phyloP scores from a whole-genome alignment of 2,888 invertebrate species.

The Phalera bucephala region DNA sequence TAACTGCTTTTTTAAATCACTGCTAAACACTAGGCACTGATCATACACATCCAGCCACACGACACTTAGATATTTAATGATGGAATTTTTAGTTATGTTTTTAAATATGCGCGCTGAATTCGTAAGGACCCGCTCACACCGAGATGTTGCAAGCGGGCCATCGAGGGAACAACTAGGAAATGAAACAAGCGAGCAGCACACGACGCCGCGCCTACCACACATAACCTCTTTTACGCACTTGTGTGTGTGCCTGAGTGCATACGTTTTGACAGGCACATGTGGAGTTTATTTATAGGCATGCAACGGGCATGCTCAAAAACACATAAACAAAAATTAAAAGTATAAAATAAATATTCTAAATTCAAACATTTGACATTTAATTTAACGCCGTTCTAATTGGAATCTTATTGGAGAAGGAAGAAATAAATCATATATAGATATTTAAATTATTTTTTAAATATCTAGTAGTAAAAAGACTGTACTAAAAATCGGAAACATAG shows the following conservation, averaged over 20 bases:
- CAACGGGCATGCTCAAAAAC: slow-evolving; percentile 17
- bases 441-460: no score
- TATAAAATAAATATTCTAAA: no score
- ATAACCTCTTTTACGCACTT: slow-evolving; percentile 34
- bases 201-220: slow-evolving; percentile 48
- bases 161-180: slow-evolving; percentile 79
- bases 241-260: slow-evolving; percentile 58
- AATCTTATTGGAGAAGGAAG: no score
- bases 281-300: slow-evolving; percentile 62
- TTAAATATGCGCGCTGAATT: slow-evolving; percentile 64
- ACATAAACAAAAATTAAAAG: background rate
- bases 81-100: slow-evolving; percentile 13
- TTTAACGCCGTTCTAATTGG: no score
- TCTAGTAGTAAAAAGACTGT: no score
- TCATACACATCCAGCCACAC: slow-evolving; percentile 29
- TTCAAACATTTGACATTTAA: no score
- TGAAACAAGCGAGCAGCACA: slow-evolving; percentile 62
- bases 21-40: slow-evolving; percentile 33
- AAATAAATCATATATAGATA: no score
- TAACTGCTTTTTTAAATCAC: slow-evolving; percentile 17
- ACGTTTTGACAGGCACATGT: slow-evolving; percentile 63
- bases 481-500: slow-evolving; percentile 47
- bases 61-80: slow-evolving; percentile 17
- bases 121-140: slow-evolving; percentile 77
- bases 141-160: slow-evolving; percentile 77